Evolutionary conservation across 2,113 vertebrate species (phyloP).

Genomic region (Lagopus muta): DNA sequence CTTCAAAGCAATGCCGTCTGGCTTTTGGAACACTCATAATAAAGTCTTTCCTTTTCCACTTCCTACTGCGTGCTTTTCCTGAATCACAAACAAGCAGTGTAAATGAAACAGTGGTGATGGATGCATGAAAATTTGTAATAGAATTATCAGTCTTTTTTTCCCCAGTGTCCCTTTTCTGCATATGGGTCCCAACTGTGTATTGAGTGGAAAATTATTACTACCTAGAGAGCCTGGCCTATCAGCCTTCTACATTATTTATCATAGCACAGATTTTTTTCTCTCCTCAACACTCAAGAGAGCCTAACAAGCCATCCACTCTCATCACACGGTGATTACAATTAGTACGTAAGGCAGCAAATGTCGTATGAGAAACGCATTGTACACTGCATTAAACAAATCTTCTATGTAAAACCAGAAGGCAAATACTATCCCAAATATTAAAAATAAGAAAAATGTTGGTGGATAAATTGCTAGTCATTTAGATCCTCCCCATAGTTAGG

Average conservation of each 20-base stretch:
- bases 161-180: not conserved
- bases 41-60: not conserved
- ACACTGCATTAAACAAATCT: not conserved
- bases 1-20: not conserved
- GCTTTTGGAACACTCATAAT: not conserved
- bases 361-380: not conserved
- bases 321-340: conserved; percentile 34
- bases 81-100: not conserved
- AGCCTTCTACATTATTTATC: conserved; percentile 25
- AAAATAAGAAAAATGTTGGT: not conserved
- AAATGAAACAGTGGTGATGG: not conserved
- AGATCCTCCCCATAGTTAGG: not conserved
- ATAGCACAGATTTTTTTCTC: conserved; percentile 25
- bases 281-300: not conserved
- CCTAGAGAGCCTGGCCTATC: not conserved
- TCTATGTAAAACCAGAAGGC: not conserved
- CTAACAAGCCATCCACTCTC: not conserved
- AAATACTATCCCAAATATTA: not conserved
- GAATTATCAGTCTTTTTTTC: not conserved
- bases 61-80: not conserved
- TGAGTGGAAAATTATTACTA: conserved; percentile 15
- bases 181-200: not conserved
- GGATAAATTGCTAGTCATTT: not conserved
- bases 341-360: not conserved
- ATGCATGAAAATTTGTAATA: not conserved